A percentile compares a stretch with the other conserved stretches of the same genome.
phyloP scores from a whole-genome alignment of 2,797 vertebrate genomes.

The Enteromius radiatus region DNA sequence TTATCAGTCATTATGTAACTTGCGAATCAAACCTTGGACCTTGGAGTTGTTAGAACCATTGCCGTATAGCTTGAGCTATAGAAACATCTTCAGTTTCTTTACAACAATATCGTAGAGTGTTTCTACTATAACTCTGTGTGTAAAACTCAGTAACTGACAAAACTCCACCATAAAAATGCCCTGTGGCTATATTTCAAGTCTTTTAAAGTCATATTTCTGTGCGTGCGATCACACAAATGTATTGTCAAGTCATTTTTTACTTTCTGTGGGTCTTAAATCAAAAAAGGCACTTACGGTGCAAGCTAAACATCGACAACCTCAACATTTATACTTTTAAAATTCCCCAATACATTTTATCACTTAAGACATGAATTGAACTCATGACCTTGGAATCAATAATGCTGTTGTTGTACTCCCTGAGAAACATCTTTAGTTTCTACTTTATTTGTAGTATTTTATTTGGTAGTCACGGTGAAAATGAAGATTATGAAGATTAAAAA shows the following conservation, averaged over 20 bases:
- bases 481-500: no score
- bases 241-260: no score
- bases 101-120: no score
- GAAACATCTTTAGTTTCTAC: not conserved
- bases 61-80: not conserved
- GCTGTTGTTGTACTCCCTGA: not conserved
- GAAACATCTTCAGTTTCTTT: not conserved
- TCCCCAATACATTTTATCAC: not conserved
- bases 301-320: not conserved
- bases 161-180: not conserved
- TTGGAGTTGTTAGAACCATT: not conserved
- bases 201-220: not conserved
- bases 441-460: no score
- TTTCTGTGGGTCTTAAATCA: not conserved
- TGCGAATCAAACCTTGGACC: not conserved
- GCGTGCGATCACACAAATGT: not conserved
- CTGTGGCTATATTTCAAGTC: not conserved
- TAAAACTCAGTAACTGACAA: constrained; percentile 1
- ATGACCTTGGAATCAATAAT: not conserved
- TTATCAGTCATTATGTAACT: not conserved
- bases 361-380: not conserved
- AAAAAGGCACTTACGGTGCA: not conserved
- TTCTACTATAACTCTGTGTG: not conserved
- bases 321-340: not conserved
- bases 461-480: no score